Base-by-base conservation (phyloP, 2,797 vertebrate species). In the Ateles fusciceps region DNA sequence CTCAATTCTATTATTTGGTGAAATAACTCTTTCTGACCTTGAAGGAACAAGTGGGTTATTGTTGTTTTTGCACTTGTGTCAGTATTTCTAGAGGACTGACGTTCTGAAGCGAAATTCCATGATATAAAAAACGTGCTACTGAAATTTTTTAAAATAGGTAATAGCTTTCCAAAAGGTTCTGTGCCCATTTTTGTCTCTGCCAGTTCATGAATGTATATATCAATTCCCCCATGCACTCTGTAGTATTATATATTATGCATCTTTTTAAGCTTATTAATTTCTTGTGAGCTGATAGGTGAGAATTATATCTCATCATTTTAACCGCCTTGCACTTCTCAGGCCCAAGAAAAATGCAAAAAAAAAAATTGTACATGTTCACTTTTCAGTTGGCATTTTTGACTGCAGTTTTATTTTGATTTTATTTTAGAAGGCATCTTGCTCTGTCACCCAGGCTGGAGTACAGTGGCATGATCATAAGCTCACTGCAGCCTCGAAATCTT, bases 191-290 rank as follows among this genome's bases (percentile, higher is more conserved):
- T 94, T 92, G 80, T 94, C 57, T 92, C 74, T 85, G 48, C 57
- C 50, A 81, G 19, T 75, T 52, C 55, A 92, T 57, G 10, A 97
- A 64, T 15, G 8, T 78, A 22, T 57, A 36, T 74, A 88, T 86
- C 39, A 68, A 93, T 72, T 95, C 85, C 7, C 50, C 17, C 19
- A 86, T 33, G 14, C 9, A 68, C 72, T 87, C 21, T 61, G 64
- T 5, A 68, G 39, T n/a, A 94, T 88, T 91, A 75, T n/a, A 57
- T 50, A 81, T 91, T 80, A 85, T 36, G 33, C 13, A 72, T 89
- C 12, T 50, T 96, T 78, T 48, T 42, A 15, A 95, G 71, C 50
- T 61, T 89, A 81, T 48, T 89, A 85, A 81, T 92, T 92, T 96
- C 86, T 92, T 48, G 44, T 44, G 94, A 86, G n/a, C 13, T 83